A percentile compares a stretch with the other conserved stretches of the same genome.
phyloP scores from a whole-genome alignment of 2,888 invertebrate species.

The Drosophila greeni region DNA sequence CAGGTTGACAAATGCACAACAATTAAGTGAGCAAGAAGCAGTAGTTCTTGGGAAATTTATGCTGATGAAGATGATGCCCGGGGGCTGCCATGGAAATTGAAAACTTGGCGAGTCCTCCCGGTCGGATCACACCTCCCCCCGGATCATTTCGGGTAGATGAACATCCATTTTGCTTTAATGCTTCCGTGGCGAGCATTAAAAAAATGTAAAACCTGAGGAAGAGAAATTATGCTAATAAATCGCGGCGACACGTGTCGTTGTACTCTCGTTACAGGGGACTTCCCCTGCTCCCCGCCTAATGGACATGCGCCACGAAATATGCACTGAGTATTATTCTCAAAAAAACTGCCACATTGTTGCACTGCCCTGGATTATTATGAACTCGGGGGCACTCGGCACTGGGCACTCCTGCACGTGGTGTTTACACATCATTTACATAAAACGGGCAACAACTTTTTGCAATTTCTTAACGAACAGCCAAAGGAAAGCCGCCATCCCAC shows the following conservation, averaged over 20 bases:
- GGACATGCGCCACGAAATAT: constrained; percentile 72
- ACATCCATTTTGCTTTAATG: constrained; percentile 71
- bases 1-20: constrained; percentile 67
- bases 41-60: constrained; percentile 52
- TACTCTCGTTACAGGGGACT: constrained; percentile 35
- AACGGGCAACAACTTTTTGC: constrained; percentile 61
- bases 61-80: constrained; percentile 33
- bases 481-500: constrained; percentile 42
- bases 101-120: constrained; percentile 51
- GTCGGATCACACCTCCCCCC: constrained; percentile 17
- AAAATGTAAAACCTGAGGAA: constrained; percentile 47
- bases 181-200: constrained; percentile 52
- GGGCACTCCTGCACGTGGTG: constrained; percentile 60
- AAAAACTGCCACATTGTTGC: constrained; percentile 39
- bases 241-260: constrained; percentile 70
- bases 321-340: constrained; percentile 57
- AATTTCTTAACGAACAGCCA: constrained; percentile 53
- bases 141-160: constrained; percentile 44
- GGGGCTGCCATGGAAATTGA: constrained; percentile 57
- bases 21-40: constrained; percentile 54
- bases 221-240: constrained; percentile 73
- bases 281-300: constrained; percentile 45
- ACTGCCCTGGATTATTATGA: constrained; percentile 27
- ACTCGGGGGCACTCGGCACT: constrained; percentile 2
- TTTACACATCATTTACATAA: constrained; percentile 75